Evolutionary conservation across 2,888 invertebrate species (phyloP).

Genomic region (Idaea biselata): DNA sequence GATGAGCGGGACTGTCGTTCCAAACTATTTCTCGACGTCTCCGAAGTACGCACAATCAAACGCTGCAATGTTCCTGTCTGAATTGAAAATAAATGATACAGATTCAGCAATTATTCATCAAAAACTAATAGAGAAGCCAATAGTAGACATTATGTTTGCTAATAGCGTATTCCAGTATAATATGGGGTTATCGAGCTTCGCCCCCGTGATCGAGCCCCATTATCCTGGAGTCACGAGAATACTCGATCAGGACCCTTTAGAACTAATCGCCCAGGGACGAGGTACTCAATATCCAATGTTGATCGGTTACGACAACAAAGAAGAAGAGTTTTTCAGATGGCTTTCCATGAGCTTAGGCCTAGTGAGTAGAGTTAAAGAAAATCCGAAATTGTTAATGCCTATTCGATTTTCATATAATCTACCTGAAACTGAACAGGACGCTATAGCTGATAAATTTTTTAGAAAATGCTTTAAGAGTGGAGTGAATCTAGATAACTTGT

Average conservation of each 20-base stretch:
- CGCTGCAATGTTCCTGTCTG: conserved; percentile 33
- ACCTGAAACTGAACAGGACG: conserved; percentile 7
- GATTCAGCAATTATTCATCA: conserved; percentile 26
- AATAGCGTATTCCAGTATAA: conserved; percentile 22
- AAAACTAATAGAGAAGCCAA: conserved; percentile 22
- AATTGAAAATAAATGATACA: conserved; percentile 48
- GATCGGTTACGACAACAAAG: conserved; percentile 19
- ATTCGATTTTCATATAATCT: conserved; percentile 14
- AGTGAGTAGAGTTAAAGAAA: conserved; percentile 12
- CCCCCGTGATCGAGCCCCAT: conserved; percentile 27
- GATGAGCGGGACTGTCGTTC: conserved; percentile 31
- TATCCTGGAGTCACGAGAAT: conserved; percentile 27
- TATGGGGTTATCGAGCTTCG: conserved; percentile 18
- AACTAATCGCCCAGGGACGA: conserved; percentile 27
- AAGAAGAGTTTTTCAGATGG: conserved; percentile 21
- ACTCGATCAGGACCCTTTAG: conserved; percentile 31
- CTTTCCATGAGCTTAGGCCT: conserved; percentile 11
- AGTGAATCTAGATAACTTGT: conserved; percentile 21
- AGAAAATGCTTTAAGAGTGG: conserved; percentile 25
- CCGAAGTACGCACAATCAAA: conserved; percentile 23
- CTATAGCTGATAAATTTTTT: conserved; percentile 12
- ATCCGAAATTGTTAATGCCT: conserved; percentile 22
- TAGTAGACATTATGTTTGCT: conserved; percentile 38
- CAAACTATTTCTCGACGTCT: conserved; percentile 28
- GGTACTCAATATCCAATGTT: conserved; percentile 31